phyloP scores from a whole-genome alignment of 2,888 invertebrate species.

The Hirudinaria manillensis region DNA sequence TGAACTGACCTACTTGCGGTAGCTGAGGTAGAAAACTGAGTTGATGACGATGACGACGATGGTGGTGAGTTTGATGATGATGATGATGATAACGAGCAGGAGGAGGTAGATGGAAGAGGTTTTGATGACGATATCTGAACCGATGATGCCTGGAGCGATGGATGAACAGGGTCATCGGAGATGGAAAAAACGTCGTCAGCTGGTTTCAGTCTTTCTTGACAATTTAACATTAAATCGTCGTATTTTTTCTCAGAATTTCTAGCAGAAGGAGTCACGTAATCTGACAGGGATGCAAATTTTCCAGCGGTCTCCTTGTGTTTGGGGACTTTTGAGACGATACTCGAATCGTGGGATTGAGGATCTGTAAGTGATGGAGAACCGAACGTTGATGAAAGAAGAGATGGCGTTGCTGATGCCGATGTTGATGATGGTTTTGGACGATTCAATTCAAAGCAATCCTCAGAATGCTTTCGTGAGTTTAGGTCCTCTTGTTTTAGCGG shows the following conservation, averaged over 20 bases:
- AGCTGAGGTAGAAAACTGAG: constrained; percentile 13
- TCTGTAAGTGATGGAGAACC: not conserved
- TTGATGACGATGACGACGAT: not conserved
- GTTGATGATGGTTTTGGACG: not conserved
- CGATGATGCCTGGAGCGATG: not conserved
- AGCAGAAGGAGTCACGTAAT: too few species aligned
- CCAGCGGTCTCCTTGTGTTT: too few species aligned
- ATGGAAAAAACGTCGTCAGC: not conserved
- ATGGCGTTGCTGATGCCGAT: not conserved
- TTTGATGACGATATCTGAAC: not conserved
- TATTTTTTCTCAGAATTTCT: too few species aligned
- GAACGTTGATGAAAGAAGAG: not conserved
- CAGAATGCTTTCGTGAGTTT: not conserved
- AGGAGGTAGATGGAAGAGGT: not conserved
- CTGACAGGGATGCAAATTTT: too few species aligned
- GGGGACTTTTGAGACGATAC: too few species aligned
- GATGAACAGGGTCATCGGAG: constrained; percentile 14
- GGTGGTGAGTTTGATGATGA: constrained; percentile 6
- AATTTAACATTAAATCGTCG: too few species aligned
- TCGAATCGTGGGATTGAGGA: too few species aligned
- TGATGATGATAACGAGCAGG: constrained; percentile 12
- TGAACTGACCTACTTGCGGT: constrained; percentile 13
- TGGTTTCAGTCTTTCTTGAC: too few species aligned
- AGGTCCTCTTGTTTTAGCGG: not conserved
- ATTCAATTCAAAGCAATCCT: not conserved